Evolutionary conservation across 2,888 invertebrate genomes (phyloP), one percentile per base, ranked within the genome.

Genomic region (Terebella lapidaria): DNA sequence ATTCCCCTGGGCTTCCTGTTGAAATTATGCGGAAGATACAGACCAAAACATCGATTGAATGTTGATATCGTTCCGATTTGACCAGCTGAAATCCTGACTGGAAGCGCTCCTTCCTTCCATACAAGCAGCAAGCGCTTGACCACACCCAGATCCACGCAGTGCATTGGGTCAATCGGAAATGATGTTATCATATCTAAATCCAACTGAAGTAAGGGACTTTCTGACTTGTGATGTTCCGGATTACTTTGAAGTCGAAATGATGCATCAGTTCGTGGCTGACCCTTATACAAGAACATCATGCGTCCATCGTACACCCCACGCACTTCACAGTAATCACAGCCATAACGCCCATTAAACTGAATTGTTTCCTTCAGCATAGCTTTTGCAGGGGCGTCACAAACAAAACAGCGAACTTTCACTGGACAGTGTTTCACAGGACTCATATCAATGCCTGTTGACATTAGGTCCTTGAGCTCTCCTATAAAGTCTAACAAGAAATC

Each of bases 301-400:
- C 29, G 10, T 10, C 55, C 55, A 35, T 55, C 20, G 24, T 20
- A 35, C 4, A 35, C 18, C n/a, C 55, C 55, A 5, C 24, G 15
- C 4, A 55, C 42, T 18, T 55, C 55, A 55, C 55, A 55, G 42
- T 35, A 55, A 24, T 55, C 55, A 55, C 55, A 55, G 4, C 55
- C 55, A 55, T 55, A 55, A 10, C 42, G 10, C 18, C 55, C 55
- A 55, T 55, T 55, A 35, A 35, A 55, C 42, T 55, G 55, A 4
- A 55, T 20, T 20, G 22, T 55, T 29, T 42, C 42, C 24, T 55
- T 55, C 5, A 55, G 5, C 4, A 55, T 29, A 20, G 55, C 55
- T 55, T 35, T 55, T 35, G 55, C 55, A 18, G 55, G 55, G 4
- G 55, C 55, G 35, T 55, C 55, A 55, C 35, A 35, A 18, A 55